Evolutionary conservation across 1,140 invertebrate species (phyloP), one percentile per base, ranked within the genome.

Genomic region (Drosophila virilis): DNA sequence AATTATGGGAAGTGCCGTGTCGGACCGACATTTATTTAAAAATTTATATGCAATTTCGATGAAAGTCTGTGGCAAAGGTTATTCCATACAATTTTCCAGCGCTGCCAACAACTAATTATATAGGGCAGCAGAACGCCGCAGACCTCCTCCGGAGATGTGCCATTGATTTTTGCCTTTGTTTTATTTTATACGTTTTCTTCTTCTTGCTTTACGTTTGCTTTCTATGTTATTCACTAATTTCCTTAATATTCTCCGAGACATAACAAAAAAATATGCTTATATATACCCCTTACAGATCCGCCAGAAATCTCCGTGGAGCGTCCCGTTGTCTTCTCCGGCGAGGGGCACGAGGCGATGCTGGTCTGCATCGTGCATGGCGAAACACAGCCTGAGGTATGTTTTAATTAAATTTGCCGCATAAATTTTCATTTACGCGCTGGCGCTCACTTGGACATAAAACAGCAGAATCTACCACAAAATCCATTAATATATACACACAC

Each of bases 321-420:
- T 75, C 93, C 93, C 43, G 93, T 95, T 85, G 94, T 95, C 57
- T 94, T 95, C 84, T 94, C 94, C 8, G 95, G 94, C 3, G 94
- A 95, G 92, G 95, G 94, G 28, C 93, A 93, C 72, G 94, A 95
- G 91, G 95, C 94, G 8, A 94, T 95, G 84, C 92, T 95, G 37
- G 95, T 95, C 42, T 95, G 95, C 90, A 94, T 95, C 62, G 95
- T 95, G 22, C 94, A 95, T 89, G 94, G 94, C 37, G 94, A 95
- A 91, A 94, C 94, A 71, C 93, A 93, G 85, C 94, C 94, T 62
- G 94, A 94, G 92, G 95, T 95, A 93, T 93, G 93, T 90, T 90
- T 90, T 90, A 90, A 90, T 90, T 90, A 90, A 90, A 86, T 90
- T 90, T 90, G 65, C 60, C 79, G 80, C 78, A 89, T 89, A 89